These are phyloP conservation scores for Sphyrna mokarran DNA, from an alignment of 2,113 vertebrate genomes.

Conservation along the genomic window DNA sequence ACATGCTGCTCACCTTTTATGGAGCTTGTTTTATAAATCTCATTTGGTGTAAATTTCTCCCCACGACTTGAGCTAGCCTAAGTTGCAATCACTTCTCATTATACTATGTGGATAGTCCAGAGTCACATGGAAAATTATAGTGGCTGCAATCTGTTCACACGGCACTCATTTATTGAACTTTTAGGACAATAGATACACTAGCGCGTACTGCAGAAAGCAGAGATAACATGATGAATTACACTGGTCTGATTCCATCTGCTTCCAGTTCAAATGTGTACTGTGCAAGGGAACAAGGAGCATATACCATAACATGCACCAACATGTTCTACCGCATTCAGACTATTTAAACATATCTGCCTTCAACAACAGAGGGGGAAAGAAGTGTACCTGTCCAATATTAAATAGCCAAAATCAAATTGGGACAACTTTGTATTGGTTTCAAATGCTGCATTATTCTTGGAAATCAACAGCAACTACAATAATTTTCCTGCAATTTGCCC, in stretches of 20 bases:
- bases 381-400: not conserved
- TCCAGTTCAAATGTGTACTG: not conserved
- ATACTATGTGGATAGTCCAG: not conserved
- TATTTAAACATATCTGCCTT: not conserved
- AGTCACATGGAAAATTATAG: not conserved
- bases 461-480: not conserved
- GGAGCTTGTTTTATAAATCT: not conserved
- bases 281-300: not conserved
- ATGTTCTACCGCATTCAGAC: not conserved
- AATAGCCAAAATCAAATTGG: not conserved
- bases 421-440: not conserved
- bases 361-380: not conserved
- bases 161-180: not conserved
- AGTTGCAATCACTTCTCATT: slow-evolving; percentile 12
- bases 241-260: not conserved
- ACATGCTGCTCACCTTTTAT: not conserved
- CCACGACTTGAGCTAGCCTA: not conserved
- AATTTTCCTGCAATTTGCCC: not conserved
- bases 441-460: not conserved
- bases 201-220: not conserved
- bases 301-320: not conserved
- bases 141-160: not conserved
- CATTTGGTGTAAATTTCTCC: not conserved
- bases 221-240: not conserved
- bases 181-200: not conserved